Evolutionary conservation across 1,140 invertebrate species (phyloP).

Genomic region (Metopolophium dirhodum): DNA sequence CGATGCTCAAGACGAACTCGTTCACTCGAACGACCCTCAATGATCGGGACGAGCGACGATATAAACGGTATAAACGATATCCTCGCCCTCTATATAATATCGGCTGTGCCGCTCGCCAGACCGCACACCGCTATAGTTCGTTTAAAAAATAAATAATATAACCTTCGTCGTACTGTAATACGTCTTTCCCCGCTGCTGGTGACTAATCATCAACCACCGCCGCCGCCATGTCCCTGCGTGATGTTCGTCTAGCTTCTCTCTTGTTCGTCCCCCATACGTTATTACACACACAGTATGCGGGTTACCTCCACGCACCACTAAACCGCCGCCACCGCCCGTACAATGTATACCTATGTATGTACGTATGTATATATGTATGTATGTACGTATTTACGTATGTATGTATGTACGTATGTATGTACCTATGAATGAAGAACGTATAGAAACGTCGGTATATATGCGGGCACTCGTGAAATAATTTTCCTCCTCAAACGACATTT

Average conservation of each 20-base stretch:
- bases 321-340: constrained; percentile 9
- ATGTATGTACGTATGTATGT: too few species aligned
- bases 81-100: background rate
- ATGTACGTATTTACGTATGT: background rate
- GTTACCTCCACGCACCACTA: background rate
- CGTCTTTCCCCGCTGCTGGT: background rate
- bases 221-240: too few species aligned
- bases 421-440: background rate
- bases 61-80: background rate
- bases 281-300: background rate
- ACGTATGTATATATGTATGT: background rate
- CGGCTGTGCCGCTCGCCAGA: background rate
- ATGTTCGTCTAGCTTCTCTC: background rate
- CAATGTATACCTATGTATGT: background rate
- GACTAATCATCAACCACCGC: background rate
- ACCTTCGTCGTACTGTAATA: background rate
- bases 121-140: constrained; percentile 3
- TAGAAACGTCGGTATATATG: background rate
- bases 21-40: background rate
- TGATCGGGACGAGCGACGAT: background rate
- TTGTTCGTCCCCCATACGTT: background rate
- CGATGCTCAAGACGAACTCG: background rate
- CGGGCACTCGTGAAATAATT: background rate
- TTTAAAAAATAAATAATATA: constrained; percentile 39
- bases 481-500: background rate